A percentile compares a stretch with the other conserved stretches of the same genome.
Conservation (phyloP, 2,888 invertebrate species). For the Coelogynopora nodosa region DNA sequence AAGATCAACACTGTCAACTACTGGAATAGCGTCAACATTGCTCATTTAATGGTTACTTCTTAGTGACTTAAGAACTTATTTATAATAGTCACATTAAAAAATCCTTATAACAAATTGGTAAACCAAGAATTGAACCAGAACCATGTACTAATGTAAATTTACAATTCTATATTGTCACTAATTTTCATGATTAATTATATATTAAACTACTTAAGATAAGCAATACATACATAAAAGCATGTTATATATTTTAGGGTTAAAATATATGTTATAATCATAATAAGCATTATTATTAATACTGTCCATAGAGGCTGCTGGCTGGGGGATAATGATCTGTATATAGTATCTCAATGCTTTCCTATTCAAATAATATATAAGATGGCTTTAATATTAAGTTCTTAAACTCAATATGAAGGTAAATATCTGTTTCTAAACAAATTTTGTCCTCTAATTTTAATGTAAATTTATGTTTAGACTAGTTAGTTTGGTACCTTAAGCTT, state of each 20-base stretch:
- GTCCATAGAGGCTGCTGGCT: background rate
- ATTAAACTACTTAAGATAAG: background rate
- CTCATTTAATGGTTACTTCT: background rate
- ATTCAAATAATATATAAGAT: background rate
- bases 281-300: background rate
- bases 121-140: background rate
- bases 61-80: background rate
- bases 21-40: background rate
- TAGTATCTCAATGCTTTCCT: background rate
- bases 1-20: background rate
- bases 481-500: background rate
- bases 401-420: background rate
- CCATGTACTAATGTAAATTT: background rate
- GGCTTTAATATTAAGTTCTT: background rate
- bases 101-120: background rate
- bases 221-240: background rate
- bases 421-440: background rate
- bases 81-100: background rate
- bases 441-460: background rate
- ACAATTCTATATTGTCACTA: background rate
- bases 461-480: background rate
- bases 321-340: background rate
- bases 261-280: background rate
- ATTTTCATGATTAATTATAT: background rate
- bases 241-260: background rate